These are phyloP conservation scores for Metaphire vulgaris DNA, from an alignment of 1,140 invertebrate genomes.

Conservation along the genomic window DNA sequence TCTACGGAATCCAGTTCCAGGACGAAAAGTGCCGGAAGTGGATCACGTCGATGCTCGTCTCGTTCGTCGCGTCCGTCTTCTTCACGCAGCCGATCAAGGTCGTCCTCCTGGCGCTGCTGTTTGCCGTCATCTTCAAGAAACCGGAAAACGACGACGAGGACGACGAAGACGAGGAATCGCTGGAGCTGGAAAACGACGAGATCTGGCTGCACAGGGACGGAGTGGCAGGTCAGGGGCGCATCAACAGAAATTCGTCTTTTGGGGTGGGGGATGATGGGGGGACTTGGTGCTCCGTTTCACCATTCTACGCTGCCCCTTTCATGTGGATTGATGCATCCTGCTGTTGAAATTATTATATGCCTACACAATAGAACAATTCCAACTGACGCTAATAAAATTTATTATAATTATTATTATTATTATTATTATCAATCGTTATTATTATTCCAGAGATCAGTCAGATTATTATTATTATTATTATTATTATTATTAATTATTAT, in stretches of 20 bases:
- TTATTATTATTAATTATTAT: not conserved
- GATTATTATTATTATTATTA: not conserved
- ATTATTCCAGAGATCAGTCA: too few relatives aligned
- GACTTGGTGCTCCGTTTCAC: too few relatives aligned
- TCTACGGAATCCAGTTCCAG: slow-evolving; percentile 57
- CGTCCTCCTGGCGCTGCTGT: slow-evolving; percentile 53
- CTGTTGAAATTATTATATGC: too few relatives aligned
- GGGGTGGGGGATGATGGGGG: too few relatives aligned
- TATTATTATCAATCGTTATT: too few relatives aligned
- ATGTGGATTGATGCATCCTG: too few relatives aligned
- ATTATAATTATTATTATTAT: too few relatives aligned
- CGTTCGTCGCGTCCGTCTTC: slow-evolving; percentile 57
- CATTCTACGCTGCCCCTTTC: too few relatives aligned
- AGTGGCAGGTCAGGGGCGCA: too few relatives aligned
- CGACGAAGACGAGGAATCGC: slow-evolving; percentile 48
- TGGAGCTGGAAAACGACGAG: slow-evolving; percentile 39
- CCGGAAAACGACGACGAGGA: slow-evolving; percentile 54
- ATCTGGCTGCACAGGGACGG: slow-evolving; percentile 38
- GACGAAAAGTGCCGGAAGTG: slow-evolving; percentile 58
- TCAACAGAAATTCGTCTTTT: too few relatives aligned
- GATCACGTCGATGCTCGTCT: slow-evolving; percentile 57
- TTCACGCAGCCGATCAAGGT: slow-evolving; percentile 59
- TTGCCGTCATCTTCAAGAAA: slow-evolving; percentile 55
- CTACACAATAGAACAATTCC: too few relatives aligned
- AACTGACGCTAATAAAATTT: too few relatives aligned